Evolutionary conservation across 2,113 vertebrate species (phyloP).

Genomic region (Laticauda colubrina): DNA sequence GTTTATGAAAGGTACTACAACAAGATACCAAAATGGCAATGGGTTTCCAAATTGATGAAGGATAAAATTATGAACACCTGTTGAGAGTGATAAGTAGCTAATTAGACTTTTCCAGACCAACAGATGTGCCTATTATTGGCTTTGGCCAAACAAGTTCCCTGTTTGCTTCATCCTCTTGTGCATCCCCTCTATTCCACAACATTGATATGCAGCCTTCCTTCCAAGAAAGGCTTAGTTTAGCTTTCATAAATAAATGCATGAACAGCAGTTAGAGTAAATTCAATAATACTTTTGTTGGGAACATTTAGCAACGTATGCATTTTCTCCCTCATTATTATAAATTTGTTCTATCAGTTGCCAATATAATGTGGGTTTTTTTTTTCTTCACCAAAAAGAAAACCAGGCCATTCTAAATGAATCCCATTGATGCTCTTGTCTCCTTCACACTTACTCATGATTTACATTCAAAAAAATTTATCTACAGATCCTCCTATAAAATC

Average conservation of each 20-base stretch:
- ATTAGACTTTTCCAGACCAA: not conserved
- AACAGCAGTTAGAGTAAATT: not conserved
- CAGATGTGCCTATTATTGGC: not conserved
- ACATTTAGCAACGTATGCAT: not conserved
- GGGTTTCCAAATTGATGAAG: not conserved
- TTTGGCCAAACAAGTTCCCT: not conserved
- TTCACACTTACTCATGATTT: not conserved
- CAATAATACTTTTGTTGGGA: not conserved
- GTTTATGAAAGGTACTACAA: not conserved
- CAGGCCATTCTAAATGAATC: not conserved
- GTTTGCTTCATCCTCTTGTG: not conserved
- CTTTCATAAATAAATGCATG: not conserved
- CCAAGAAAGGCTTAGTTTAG: not conserved
- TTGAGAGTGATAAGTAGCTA: not conserved
- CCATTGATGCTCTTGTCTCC: not conserved
- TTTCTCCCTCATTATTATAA: not conserved
- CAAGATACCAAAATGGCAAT: not conserved
- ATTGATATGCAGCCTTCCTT: not conserved
- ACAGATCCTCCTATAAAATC: not conserved
- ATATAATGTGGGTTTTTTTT: not conserved
- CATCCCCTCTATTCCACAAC: not conserved
- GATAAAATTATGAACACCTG: not conserved
- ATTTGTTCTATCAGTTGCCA: not conserved
- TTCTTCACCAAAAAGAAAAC: not conserved
- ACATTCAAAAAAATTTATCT: not conserved